Evolutionary conservation across 2,113 vertebrate species (phyloP).

Genomic region (Etheostoma cragini): DNA sequence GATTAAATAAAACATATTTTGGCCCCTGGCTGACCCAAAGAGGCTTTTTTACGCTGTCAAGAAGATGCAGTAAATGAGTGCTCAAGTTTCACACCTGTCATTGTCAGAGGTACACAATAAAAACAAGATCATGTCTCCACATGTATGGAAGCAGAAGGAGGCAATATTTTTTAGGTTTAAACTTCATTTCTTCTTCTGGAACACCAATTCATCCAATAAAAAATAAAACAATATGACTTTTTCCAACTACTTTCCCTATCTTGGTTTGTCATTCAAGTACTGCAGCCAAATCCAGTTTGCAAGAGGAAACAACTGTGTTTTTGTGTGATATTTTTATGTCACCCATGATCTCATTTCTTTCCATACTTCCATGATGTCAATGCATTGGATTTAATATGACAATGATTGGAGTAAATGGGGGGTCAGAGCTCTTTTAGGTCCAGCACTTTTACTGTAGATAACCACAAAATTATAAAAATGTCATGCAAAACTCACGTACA

Average conservation of each 20-base stretch:
- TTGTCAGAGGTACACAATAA: background rate
- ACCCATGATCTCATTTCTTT: background rate
- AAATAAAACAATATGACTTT: background rate
- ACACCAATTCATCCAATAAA: background rate
- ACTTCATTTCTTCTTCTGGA: background rate
- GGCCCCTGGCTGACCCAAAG: background rate
- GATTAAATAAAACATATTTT: constrained; percentile 19
- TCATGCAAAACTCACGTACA: constrained; percentile 10
- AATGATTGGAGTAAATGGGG: background rate
- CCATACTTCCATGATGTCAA: background rate
- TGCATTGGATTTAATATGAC: constrained; percentile 16
- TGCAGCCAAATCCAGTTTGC: background rate
- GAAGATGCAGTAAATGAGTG: constrained; percentile 1
- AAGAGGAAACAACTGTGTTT: background rate
- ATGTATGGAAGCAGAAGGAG: background rate
- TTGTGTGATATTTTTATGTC: background rate
- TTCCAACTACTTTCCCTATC: background rate
- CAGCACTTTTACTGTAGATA: background rate
- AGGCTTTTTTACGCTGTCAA: constrained; percentile 5
- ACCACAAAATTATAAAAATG: constrained; percentile 26
- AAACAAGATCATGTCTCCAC: background rate
- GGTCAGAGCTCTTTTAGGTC: background rate
- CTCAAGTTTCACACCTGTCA: background rate
- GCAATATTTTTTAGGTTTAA: background rate
- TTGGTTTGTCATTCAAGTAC: no score